Percentiles rank a stretch among this genome's conserved stretches.
These are phyloP conservation scores for Thera obeliscata DNA, from an alignment of 2,888 invertebrate species.

Conservation along the genomic window DNA sequence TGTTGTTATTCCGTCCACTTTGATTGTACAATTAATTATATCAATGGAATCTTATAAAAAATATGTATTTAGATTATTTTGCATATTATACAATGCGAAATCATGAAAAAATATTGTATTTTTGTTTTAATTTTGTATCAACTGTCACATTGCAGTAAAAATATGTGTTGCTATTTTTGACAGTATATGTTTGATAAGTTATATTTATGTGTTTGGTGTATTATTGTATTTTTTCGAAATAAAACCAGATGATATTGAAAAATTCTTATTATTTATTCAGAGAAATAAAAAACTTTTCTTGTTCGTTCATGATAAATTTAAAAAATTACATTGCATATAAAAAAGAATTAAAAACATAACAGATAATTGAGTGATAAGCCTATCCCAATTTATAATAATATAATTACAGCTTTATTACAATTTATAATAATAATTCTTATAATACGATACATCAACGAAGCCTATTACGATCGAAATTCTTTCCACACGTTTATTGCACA, in stretches of 20 bases:
- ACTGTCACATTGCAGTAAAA: neutral
- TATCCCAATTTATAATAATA: slow-evolving; percentile 66
- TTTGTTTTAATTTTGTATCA: neutral
- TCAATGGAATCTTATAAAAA: slow-evolving; percentile 15
- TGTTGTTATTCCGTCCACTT: slow-evolving; percentile 18
- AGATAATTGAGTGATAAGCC: slow-evolving; percentile 74
- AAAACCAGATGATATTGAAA: slow-evolving; percentile 61
- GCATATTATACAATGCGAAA: no score
- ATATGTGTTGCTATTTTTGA: neutral
- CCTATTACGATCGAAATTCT: slow-evolving; percentile 66
- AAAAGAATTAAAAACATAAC: slow-evolving; percentile 69
- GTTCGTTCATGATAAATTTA: slow-evolving; percentile 63
- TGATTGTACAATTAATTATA: neutral
- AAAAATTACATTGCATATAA: slow-evolving; percentile 61
- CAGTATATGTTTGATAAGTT: neutral
- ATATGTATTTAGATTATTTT: neutral
- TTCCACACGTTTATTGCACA: slow-evolving; percentile 78
- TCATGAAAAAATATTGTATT: no score
- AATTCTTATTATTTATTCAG: slow-evolving; percentile 81
- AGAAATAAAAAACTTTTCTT: slow-evolving; percentile 73
- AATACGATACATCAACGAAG: slow-evolving; percentile 67
- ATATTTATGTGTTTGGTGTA: slow-evolving; percentile 7
- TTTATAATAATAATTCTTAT: slow-evolving; percentile 58
- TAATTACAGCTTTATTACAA: slow-evolving; percentile 80
- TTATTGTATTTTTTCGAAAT: slow-evolving; percentile 44